These are phyloP conservation scores for Pseudorasbora parva DNA, from an alignment of 2,113 vertebrate species.

Conservation along the genomic window DNA sequence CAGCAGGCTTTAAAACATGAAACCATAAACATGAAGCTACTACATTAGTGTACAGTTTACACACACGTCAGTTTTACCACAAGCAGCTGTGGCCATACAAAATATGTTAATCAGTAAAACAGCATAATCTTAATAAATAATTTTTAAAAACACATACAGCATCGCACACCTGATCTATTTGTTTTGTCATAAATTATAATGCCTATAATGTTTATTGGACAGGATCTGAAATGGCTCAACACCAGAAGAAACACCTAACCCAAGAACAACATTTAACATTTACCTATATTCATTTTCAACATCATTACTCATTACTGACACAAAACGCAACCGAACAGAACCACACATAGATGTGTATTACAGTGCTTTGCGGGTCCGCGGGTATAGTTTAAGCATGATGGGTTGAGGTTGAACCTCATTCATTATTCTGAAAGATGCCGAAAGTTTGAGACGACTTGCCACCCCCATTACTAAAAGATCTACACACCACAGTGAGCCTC, in stretches of 20 bases:
- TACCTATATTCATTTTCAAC: slow-evolving; percentile 42
- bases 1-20: slow-evolving; percentile 1
- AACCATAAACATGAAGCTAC: not conserved
- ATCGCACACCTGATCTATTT: not conserved
- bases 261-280: slow-evolving; percentile 48
- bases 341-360: not conserved
- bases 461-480: not conserved
- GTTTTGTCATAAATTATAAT: not conserved
- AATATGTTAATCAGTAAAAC: slow-evolving; percentile 6
- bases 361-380: not conserved
- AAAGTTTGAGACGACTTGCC: not conserved
- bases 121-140: slow-evolving; percentile 27
- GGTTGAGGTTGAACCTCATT: not conserved
- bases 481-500: not conserved
- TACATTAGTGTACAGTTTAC: slow-evolving; percentile 12
- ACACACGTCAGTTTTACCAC: slow-evolving; percentile 10
- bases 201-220: not conserved
- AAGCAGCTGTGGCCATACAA: not conserved
- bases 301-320: slow-evolving; percentile 37
- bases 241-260: slow-evolving; percentile 23
- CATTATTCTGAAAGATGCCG: not conserved
- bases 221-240: slow-evolving; percentile 15
- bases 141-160: slow-evolving; percentile 7
- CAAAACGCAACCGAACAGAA: slow-evolving; percentile 31
- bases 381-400: slow-evolving; percentile 30